Evolutionary conservation across 1,140 invertebrate species (phyloP), one percentile per base, ranked within the genome.

Genomic region (Drosophila tropicalis): DNA sequence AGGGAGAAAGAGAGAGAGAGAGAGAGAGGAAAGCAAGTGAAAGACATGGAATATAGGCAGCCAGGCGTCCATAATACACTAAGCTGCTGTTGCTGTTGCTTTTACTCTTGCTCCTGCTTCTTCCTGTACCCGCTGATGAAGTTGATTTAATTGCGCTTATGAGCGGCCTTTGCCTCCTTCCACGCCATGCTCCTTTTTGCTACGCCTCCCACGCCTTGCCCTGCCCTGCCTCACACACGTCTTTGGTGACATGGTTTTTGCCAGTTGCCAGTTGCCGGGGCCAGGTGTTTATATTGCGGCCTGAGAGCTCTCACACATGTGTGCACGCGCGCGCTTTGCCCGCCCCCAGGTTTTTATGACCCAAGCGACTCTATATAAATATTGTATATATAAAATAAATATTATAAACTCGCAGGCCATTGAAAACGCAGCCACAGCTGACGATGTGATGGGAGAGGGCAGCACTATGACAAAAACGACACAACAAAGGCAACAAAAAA

Each of bases 111-210:
- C 34, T 58, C 15, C 15, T 44, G 13, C 41, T 44, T 5, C 5
- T 19, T 7, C 44, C 44, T 19, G 15, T 47, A 19, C 44, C 17
- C 74, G 56, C 61, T 77, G 72, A 77, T 79, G 74, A 78, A 78
- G 76, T 78, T 78, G 76, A 78, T 78, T 78, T 78, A 78, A 78
- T 78, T 78, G 76, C 74, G 76, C 76, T 78, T 78, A 78, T 72
- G 76, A 76, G 73, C 73, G 73, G 40, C 72, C 69, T 66, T 19
- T 51, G 69, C 25, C 40, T 25, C 44, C 12, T 0, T 47, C 15
- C 44, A 15, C 1, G 5, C 44, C 44, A 17, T 7, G 7, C 44
- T 22, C 2, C 34, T 13, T 5, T 15, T 15, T n/a, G 19, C 19
- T 39, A 25, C 22, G 22, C 2, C 22, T 25, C 22, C 2, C 22